Evolutionary conservation across 2,888 invertebrate species (phyloP), one percentile per base, ranked within the genome.

Genomic region (Heliconius ismenius): DNA sequence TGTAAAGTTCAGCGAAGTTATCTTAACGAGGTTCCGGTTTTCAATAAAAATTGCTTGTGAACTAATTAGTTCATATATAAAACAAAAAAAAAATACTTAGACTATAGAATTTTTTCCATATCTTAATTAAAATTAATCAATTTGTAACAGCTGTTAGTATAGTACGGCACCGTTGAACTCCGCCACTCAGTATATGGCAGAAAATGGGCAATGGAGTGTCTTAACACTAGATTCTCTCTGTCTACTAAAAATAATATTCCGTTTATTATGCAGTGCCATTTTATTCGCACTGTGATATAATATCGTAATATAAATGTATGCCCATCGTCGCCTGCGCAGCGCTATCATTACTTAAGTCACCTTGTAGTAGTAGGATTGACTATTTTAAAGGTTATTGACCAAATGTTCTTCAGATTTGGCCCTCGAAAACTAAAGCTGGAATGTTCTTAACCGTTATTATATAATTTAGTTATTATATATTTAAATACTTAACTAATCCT

Each of bases 381-480:
- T 79, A 77, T 72, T 76, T 78, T 75, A 69, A 69, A 73, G 80
- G 79, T 80, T 74, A 78, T 76, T 79, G 79, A 80, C 80, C 79
- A 75, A 76, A n/a, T 68, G 36, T 39, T 76, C 67, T 68, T 65
- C 70, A 54, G 67, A 24, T 62, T 49, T 70, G 75, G 26, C 58
- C 73, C 75, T 58, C 67, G 73, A 76, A 77, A 76, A 65, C 68
- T 21, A 49, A 64, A 74, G 18, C 21, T 28, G 62, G 43, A 69
- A 63, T 75, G 62, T 69, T 70, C 18, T 58, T 76, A 11, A 58
- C 69, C 36, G 49, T 74, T 65, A 70, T 26, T 21, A 72, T 49
- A 21, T 54, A 76, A 64, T n/a, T 28, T 28, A 28, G 28, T 28
- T 28, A 28, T 28, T 28, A 28, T 13, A 54, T 63, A 24, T 60